Base-by-base conservation (phyloP, 2,888 invertebrate genomes). In the Tipula confusa region DNA sequence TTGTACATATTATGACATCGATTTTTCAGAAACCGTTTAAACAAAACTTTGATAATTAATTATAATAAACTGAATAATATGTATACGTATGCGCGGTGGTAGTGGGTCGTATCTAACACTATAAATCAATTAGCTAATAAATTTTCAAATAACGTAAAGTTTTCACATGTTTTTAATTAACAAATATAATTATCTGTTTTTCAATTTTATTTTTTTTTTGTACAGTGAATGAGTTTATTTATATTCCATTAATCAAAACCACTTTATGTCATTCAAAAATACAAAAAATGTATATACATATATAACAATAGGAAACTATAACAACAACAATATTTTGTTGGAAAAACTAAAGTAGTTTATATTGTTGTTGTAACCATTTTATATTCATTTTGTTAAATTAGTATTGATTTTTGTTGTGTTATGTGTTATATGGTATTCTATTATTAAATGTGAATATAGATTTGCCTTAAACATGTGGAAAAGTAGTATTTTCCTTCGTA, bases 201-300 rank as follows among this genome's bases (percentile, higher is more conserved):
- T 38, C 9, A 43, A 15, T 43, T 43, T 24, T 24, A 24, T 64
- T 64, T 7, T 64, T 6, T 24, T 24, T 64, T 6, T 64, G 64
- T 24, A 9, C 24, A 18, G 24, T 3, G 64, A 64, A 64, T 24
- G 24, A 64, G 64, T 64, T 64, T 64, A 64, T 64, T 64, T 64
- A 64, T 64, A 64, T 64, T 64, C 64, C 24, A 64, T 64, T 64
- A 64, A 64, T 64, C 64, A 64, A 64, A 64, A 64, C 64, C 64
- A 64, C 64, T 64, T 64, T 64, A 64, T 64, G 64, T 64, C 24
- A 64, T 64, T 64, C 64, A 64, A 24, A 43, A 64, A 9, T 64
- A 64, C 4, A 2, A 64, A 64, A 24, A 18, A 64, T n/a, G n/a
- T n/a, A n/a, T n/a, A 24, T 9, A 24, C 9, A 43, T 15, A 31